A percentile compares a stretch with the other conserved stretches of the same genome.
phyloP scores from a whole-genome alignment of 1,140 invertebrate genomes.

The Drepana arcuata region DNA sequence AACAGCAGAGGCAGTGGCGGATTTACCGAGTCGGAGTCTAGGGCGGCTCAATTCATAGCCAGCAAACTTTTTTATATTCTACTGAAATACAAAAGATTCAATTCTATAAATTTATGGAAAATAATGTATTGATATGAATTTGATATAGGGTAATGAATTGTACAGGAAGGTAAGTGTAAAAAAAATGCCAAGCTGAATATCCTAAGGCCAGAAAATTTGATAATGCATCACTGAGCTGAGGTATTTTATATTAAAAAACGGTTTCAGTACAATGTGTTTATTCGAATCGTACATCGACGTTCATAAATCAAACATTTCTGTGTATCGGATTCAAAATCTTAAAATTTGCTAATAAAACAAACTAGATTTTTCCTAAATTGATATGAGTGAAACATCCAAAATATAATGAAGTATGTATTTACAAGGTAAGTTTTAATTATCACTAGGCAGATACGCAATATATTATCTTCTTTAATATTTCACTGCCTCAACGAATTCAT shows the following conservation, averaged over 20 bases:
- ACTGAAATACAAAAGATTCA: too few relatives aligned
- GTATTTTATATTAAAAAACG: too few relatives aligned
- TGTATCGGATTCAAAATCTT: constrained; percentile 48
- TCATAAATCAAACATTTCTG: constrained; percentile 53
- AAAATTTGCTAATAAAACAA: constrained; percentile 59
- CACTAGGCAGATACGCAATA: constrained; percentile 33
- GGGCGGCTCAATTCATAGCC: too few relatives aligned
- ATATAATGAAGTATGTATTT: constrained; percentile 62
- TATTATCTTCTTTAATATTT: constrained; percentile 27
- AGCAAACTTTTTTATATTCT: too few relatives aligned
- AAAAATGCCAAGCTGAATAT: too few relatives aligned
- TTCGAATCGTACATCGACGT: constrained; percentile 61
- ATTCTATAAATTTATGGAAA: too few relatives aligned
- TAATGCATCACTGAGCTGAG: too few relatives aligned
- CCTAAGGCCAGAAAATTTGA: too few relatives aligned
- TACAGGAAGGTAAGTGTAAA: too few relatives aligned
- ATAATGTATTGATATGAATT: too few relatives aligned
- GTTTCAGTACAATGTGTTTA: constrained; percentile 58
- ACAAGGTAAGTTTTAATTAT: constrained; percentile 42
- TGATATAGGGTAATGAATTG: neutral
- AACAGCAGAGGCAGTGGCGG: too few relatives aligned
- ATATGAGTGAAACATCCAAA: constrained; percentile 65
- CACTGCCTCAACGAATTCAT: constrained; percentile 29
- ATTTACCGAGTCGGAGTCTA: too few relatives aligned
- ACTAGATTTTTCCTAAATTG: constrained; percentile 52